A percentile compares a stretch with the other conserved stretches of the same genome.
Conservation (phyloP, 2,113 vertebrate genomes). For the Oxyruncus cristatus region DNA sequence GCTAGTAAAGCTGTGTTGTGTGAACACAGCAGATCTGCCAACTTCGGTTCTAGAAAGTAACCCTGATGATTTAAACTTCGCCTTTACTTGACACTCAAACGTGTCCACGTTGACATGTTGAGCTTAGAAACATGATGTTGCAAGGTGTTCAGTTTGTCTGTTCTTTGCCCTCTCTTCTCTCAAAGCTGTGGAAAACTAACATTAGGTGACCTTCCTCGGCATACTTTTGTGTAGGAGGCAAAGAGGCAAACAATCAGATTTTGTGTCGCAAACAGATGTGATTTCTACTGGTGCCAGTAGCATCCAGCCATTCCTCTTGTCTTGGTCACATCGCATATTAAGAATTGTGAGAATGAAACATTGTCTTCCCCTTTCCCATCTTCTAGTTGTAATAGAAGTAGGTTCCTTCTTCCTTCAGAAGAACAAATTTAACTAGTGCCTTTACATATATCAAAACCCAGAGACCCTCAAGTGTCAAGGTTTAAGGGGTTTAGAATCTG, state of each 20-base stretch:
- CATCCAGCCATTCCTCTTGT: background rate
- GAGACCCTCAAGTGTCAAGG: background rate
- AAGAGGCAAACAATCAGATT: background rate
- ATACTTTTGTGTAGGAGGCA: background rate
- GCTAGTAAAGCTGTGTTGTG: background rate
- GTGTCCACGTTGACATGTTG: accelerated
- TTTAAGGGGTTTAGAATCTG: background rate
- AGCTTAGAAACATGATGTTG: background rate
- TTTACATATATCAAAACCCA: background rate
- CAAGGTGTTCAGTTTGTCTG: background rate
- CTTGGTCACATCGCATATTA: accelerated
- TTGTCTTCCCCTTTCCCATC: background rate
- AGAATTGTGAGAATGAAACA: background rate
- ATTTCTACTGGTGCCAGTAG: background rate
- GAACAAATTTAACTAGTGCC: background rate
- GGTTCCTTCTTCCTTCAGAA: background rate
- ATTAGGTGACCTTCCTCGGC: background rate
- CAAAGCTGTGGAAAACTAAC: background rate
- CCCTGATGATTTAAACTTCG: background rate
- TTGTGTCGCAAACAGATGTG: background rate
- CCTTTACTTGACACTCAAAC: background rate
- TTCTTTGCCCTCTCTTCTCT: background rate
- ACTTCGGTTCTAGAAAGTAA: background rate
- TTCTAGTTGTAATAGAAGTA: background rate
- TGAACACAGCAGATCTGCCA: background rate